Conservation (phyloP, 2,888 invertebrate genomes). For the Polyploca ridens region DNA sequence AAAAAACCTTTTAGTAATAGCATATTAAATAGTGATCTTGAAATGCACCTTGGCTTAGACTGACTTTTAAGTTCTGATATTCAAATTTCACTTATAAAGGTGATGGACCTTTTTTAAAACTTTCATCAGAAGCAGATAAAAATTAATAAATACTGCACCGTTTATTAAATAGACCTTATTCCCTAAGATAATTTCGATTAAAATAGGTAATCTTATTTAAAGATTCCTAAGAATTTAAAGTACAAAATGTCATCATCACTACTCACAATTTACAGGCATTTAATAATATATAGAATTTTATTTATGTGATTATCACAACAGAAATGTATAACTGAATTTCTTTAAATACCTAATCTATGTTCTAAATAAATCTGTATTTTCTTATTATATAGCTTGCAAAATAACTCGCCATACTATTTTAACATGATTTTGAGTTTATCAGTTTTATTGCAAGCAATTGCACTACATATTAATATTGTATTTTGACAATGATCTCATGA, state of each 20-base stretch:
- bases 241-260: slow-evolving; percentile 58
- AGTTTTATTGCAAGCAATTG: slow-evolving; percentile 42
- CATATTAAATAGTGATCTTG: too few relatives aligned
- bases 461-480: slow-evolving; percentile 28
- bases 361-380: slow-evolving; percentile 44
- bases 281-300: slow-evolving; percentile 18
- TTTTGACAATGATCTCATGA: slow-evolving; percentile 55
- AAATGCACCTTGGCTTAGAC: too few relatives aligned
- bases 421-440: too few relatives aligned
- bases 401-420: slow-evolving; percentile 4
- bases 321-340: too few relatives aligned
- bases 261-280: slow-evolving; percentile 25
- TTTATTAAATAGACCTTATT: neutral
- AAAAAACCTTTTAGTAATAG: too few relatives aligned
- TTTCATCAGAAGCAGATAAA: neutral
- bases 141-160: neutral
- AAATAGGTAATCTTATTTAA: slow-evolving; percentile 25
- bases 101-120: too few relatives aligned
- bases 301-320: neutral
- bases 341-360: slow-evolving; percentile 23
- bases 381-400: slow-evolving; percentile 52
- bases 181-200: neutral
- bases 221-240: slow-evolving; percentile 56
- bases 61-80: too few relatives aligned
- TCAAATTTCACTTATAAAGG: too few relatives aligned